These are phyloP conservation scores for Esox lucius DNA, from an alignment of 2,797 vertebrate species.

Conservation along the genomic window DNA sequence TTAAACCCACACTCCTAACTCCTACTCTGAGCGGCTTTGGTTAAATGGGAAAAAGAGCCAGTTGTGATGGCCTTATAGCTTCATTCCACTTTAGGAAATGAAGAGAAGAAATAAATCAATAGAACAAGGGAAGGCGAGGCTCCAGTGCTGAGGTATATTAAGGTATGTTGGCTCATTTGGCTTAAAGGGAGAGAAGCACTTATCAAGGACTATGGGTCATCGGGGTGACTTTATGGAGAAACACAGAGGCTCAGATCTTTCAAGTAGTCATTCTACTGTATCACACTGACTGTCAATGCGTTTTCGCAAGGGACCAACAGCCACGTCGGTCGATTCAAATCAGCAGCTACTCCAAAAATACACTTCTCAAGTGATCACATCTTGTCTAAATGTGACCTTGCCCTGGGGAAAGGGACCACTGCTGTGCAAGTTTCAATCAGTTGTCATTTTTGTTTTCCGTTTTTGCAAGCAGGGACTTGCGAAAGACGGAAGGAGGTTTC, in stretches of 20 bases:
- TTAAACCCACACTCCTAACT: neutral
- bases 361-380: no score
- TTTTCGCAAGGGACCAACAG: neutral
- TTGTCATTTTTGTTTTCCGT: no score
- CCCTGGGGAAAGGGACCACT: no score
- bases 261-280: neutral
- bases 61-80: conserved; percentile 38
- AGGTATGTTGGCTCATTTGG: neutral
- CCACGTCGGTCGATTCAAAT: no score
- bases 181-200: conserved; percentile 16
- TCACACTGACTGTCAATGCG: neutral
- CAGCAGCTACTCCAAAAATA: no score
- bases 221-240: neutral
- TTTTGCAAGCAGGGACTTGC: no score
- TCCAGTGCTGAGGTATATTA: neutral
- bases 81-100: conserved; percentile 55
- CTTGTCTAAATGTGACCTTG: no score
- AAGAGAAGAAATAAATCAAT: conserved; percentile 47
- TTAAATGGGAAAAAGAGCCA: neutral
- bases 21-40: neutral
- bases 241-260: neutral
- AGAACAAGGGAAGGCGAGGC: conserved; percentile 28
- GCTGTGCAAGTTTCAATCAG: no score
- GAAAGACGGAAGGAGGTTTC: no score
- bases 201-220: conserved; percentile 35